A percentile compares a stretch with the other conserved stretches of the same genome.
These are phyloP conservation scores for Agelastica alni DNA, from an alignment of 2,888 invertebrate genomes.

Conservation along the genomic window DNA sequence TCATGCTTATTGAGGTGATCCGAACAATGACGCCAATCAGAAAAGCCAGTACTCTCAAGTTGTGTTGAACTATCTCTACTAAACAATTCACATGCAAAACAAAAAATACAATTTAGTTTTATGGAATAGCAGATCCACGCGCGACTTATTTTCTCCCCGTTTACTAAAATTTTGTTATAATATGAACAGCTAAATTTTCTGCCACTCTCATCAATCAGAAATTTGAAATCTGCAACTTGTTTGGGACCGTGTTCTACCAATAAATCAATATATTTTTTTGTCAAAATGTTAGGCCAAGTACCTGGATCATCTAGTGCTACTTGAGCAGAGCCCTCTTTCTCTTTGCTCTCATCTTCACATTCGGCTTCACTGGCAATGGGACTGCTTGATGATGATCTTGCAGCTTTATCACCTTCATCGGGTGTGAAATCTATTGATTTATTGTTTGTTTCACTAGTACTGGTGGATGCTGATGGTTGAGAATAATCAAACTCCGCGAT, in stretches of 20 bases:
- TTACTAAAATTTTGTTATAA: conserved; percentile 15
- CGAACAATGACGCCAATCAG: conserved; percentile 6
- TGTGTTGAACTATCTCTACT: not conserved
- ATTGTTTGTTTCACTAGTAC: too few species aligned
- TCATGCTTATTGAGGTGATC: too few species aligned
- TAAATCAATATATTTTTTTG: not conserved
- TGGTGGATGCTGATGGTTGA: too few species aligned
- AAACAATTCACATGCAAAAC: not conserved
- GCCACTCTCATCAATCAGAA: not conserved
- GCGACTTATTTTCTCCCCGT: conserved; percentile 12
- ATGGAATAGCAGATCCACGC: conserved; percentile 6
- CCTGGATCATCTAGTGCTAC: not conserved
- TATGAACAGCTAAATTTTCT: not conserved
- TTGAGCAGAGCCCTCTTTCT: not conserved
- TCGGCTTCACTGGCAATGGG: too few species aligned
- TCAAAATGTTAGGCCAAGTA: not conserved
- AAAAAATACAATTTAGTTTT: conserved; percentile 12
- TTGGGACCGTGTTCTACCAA: not conserved
- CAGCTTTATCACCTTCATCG: too few species aligned
- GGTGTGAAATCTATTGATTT: too few species aligned
- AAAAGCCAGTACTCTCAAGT: not conserved
- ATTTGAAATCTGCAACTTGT: not conserved
- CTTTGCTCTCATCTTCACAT: too few species aligned
- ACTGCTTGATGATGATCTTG: too few species aligned
- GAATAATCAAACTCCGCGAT: too few species aligned